phyloP scores from a whole-genome alignment of 2,888 invertebrate species.

The Marasmarcha lunaedactyla region DNA sequence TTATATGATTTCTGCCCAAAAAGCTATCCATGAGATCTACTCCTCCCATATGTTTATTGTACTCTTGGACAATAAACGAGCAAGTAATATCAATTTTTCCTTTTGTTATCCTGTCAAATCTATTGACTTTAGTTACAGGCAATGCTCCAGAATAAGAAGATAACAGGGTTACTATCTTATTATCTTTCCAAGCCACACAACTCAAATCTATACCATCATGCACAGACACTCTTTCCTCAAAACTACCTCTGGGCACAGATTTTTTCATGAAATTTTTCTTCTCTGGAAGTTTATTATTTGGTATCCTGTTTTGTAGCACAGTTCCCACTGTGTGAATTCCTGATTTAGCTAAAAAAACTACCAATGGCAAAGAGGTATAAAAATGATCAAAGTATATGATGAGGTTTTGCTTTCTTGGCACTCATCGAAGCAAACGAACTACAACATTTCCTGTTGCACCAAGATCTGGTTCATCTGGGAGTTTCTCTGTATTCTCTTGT shows the following conservation, averaged over 20 bases:
- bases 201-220: slow-evolving; percentile 25
- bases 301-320: slow-evolving; percentile 26
- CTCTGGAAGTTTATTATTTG: slow-evolving; percentile 24
- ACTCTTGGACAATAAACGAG: slow-evolving; percentile 27
- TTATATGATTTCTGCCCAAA: slow-evolving; percentile 25
- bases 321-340: slow-evolving; percentile 24
- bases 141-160: slow-evolving; percentile 26
- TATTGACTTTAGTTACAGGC: slow-evolving; percentile 22
- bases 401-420: slow-evolving; percentile 22
- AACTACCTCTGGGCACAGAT: slow-evolving; percentile 28
- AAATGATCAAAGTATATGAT: slow-evolving; percentile 25
- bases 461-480: slow-evolving; percentile 21
- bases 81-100: slow-evolving; percentile 26
- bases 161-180: slow-evolving; percentile 26
- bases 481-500: slow-evolving; percentile 24
- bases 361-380: slow-evolving; percentile 23
- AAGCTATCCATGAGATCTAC: slow-evolving; percentile 30
- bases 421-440: slow-evolving; percentile 19
- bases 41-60: slow-evolving; percentile 31
- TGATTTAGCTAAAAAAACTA: slow-evolving; percentile 21
- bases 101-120: slow-evolving; percentile 26
- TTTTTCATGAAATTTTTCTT: slow-evolving; percentile 17
- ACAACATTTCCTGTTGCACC: slow-evolving; percentile 20
- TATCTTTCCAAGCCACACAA: slow-evolving; percentile 29
- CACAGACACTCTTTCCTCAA: slow-evolving; percentile 26